Base-by-base conservation (phyloP, 2,888 invertebrate species). In the Operophtera brumata region DNA sequence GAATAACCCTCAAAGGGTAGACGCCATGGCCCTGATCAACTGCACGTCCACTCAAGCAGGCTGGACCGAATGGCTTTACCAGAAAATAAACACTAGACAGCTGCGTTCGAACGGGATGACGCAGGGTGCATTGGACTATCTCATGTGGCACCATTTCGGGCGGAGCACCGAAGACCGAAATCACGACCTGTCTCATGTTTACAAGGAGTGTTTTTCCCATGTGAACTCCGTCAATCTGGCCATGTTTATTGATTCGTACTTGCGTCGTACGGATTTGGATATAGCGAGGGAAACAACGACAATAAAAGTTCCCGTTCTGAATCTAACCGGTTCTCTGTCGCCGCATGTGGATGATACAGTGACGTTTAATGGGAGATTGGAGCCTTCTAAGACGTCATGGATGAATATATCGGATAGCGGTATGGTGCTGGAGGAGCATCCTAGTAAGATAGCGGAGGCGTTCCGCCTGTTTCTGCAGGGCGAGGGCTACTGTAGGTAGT, bases 111-210 rank as follows among this genome's bases (percentile, higher is more conserved):
- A 94, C 77, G 97, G 97, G 47, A 96, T 97, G 96, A 97, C 97
- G 47, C 96, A 97, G 78, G 94, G 97, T 51, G 97, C 97, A 5
- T 91, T 97, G 63, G 98, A 99, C 76, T 99, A 99, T 79, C 91
- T 99, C 64, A 97, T 99, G 96, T 99, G 99, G 99, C 99, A 99
- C 87, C 99, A 99, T 84, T 99, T 99, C 84, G 99, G 99, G 57
- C 94, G 95, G 48, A 89, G 89, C 67, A 96, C 96, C 13, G 96
- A 97, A 76, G 97, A 97, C 64, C 93, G 97, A 57, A 98, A 98
- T 81, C 96, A 97, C 77, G 99, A 99, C 81, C 91, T 99, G 76
- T 96, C 97, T 1, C 94, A 95, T 70, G 96, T 97, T 59, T 99
- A 97, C 91, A 96, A 96, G 79, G 96, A 96, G 66, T 97, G 97